Evolutionary conservation across 2,113 vertebrate species (phyloP).

Genomic region (Chaetodon auriga): DNA sequence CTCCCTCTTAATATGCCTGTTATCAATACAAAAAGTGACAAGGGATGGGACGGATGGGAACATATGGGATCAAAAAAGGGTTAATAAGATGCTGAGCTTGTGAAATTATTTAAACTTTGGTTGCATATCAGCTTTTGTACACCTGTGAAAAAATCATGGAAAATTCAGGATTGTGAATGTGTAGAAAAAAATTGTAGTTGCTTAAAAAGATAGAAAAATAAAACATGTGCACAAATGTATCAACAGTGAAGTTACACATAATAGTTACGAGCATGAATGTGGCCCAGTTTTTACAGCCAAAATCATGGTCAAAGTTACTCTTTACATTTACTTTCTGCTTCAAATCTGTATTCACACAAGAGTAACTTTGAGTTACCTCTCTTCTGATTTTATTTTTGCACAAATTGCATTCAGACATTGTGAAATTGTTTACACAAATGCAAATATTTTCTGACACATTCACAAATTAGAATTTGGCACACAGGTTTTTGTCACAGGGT

Average conservation of each 20-base stretch:
- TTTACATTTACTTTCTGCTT: constrained; percentile 6
- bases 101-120: neutral
- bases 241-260: neutral
- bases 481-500: neutral
- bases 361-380: neutral
- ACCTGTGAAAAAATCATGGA: constrained; percentile 2
- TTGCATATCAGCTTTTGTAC: constrained; percentile 23
- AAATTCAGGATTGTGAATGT: neutral
- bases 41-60: constrained; percentile 9
- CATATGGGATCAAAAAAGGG: constrained; percentile 12
- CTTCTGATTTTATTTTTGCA: neutral
- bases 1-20: constrained; percentile 25
- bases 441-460: neutral
- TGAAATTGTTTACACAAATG: neutral
- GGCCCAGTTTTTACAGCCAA: neutral
- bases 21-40: constrained; percentile 11
- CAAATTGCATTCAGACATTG: too few relatives aligned
- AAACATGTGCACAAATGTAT: too few relatives aligned
- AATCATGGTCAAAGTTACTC: neutral
- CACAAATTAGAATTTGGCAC: too few relatives aligned
- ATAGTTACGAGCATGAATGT: neutral
- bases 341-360: neutral
- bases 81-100: constrained; percentile 3
- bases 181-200: neutral
- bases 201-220: neutral